phyloP scores from a whole-genome alignment of 2,888 invertebrate genomes.

The Epistrophella euchroma region DNA sequence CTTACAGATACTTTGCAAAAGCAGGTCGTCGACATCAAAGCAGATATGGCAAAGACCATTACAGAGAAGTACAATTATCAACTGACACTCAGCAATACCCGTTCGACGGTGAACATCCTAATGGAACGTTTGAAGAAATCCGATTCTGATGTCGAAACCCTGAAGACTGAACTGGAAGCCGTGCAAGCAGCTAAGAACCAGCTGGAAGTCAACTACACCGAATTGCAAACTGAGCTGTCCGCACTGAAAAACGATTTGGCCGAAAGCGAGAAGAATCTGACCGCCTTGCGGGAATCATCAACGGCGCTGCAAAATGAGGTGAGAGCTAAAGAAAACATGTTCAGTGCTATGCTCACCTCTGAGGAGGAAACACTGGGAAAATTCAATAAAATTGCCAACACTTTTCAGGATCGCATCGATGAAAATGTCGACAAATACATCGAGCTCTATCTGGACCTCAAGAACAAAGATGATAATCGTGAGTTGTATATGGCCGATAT shows the following conservation, averaged over 20 bases:
- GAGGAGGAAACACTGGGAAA: constrained; percentile 83
- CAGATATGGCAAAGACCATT: constrained; percentile 82
- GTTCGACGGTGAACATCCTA: constrained; percentile 83
- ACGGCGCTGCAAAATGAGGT: constrained; percentile 82
- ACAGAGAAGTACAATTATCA: constrained; percentile 84
- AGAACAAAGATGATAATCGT: constrained; percentile 82
- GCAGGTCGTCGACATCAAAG: constrained; percentile 82
- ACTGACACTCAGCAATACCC: constrained; percentile 82
- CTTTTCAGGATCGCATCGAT: constrained; percentile 84
- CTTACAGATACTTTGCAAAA: constrained; percentile 82
- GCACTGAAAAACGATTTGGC: constrained; percentile 79
- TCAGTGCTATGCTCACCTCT: constrained; percentile 82
- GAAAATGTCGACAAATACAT: constrained; percentile 82
- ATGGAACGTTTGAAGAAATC: constrained; percentile 84
- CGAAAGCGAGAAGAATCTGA: constrained; percentile 80
- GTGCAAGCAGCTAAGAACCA: constrained; percentile 81
- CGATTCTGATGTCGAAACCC: constrained; percentile 83
- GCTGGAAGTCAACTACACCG: constrained; percentile 80
- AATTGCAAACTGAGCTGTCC: constrained; percentile 80
- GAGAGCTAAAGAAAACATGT: constrained; percentile 83
- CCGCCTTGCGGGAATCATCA: constrained; percentile 80
- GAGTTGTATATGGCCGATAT: constrained; percentile 83
- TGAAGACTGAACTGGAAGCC: constrained; percentile 82
- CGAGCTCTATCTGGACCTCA: constrained; percentile 82
- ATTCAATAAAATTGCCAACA: constrained; percentile 84